phyloP scores from a whole-genome alignment of 2,113 vertebrate genomes.

The Crotalus viridis region DNA sequence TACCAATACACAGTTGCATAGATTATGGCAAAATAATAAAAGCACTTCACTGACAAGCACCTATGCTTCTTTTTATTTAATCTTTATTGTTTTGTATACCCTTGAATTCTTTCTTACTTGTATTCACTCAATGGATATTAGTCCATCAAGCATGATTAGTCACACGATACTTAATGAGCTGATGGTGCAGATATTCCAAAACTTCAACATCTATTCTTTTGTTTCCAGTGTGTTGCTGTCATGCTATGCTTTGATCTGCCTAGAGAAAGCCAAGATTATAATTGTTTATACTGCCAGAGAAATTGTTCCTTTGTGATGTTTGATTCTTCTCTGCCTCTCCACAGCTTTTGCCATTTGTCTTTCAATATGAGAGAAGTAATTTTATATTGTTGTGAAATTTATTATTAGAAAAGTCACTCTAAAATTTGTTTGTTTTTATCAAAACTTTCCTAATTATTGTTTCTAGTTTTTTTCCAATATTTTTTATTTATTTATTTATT shows the following conservation, averaged over 20 bases:
- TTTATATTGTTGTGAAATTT: background rate
- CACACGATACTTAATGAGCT: background rate
- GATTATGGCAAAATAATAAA: background rate
- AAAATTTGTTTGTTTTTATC: background rate
- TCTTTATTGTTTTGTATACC: background rate
- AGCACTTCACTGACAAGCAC: background rate
- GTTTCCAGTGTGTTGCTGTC: background rate
- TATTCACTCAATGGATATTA: background rate
- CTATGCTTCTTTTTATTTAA: slow-evolving; percentile 5
- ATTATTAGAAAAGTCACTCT: slow-evolving; percentile 1
- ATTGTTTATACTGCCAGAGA: slow-evolving; percentile 5
- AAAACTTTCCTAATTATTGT: background rate
- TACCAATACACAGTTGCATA: background rate
- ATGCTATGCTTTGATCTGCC: slow-evolving; percentile 5
- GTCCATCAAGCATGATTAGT: background rate
- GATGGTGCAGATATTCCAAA: slow-evolving; percentile 1
- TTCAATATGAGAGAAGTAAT: slow-evolving; percentile 10
- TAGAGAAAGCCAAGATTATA: background rate
- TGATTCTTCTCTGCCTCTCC: slow-evolving; percentile 5
- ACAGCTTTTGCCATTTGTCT: background rate
- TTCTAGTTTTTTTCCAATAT: background rate
- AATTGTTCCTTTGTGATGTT: background rate
- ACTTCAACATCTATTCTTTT: slow-evolving; percentile 22
- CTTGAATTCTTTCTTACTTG: background rate
- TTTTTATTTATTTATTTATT: background rate